Conservation (phyloP, 1,140 invertebrate species). For the Linepithema humile region DNA sequence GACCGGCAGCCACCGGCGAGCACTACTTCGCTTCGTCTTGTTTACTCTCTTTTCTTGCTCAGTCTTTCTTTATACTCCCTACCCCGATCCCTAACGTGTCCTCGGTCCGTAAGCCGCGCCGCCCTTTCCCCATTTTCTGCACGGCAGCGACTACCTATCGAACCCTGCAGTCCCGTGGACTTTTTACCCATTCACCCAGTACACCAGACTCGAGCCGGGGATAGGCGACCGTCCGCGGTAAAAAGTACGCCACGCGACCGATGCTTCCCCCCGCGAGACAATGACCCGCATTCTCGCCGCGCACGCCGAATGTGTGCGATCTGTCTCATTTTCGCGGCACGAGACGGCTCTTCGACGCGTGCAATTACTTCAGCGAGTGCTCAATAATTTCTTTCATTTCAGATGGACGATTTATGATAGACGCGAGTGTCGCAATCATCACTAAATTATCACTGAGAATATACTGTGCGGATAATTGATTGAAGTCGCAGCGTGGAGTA, state of each 20-base stretch:
- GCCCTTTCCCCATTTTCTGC: slow-evolving; percentile 23
- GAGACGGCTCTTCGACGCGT: no score
- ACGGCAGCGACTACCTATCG: no score
- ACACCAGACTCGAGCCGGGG: slow-evolving; percentile 21
- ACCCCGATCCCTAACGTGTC: background rate
- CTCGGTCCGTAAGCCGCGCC: background rate
- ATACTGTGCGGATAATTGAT: no score
- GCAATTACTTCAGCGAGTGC: no score
- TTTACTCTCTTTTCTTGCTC: slow-evolving; percentile 68
- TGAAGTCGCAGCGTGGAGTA: no score
- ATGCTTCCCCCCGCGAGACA: slow-evolving; percentile 51
- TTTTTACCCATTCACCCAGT: slow-evolving; percentile 56
- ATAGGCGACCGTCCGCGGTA: slow-evolving; percentile 58
- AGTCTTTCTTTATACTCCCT: slow-evolving; percentile 53
- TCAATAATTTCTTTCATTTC: no score
- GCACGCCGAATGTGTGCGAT: background rate
- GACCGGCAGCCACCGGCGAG: slow-evolving; percentile 76
- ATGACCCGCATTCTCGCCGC: background rate
- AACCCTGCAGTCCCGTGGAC: no score
- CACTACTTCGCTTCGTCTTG: slow-evolving; percentile 72
- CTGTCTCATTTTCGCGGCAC: background rate
- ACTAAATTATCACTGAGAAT: no score
- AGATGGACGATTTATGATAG: no score
- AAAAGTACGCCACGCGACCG: slow-evolving; percentile 79
- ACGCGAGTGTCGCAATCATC: no score